Conservation (phyloP, 1,140 invertebrate genomes). For the Trissolcus basalis region DNA sequence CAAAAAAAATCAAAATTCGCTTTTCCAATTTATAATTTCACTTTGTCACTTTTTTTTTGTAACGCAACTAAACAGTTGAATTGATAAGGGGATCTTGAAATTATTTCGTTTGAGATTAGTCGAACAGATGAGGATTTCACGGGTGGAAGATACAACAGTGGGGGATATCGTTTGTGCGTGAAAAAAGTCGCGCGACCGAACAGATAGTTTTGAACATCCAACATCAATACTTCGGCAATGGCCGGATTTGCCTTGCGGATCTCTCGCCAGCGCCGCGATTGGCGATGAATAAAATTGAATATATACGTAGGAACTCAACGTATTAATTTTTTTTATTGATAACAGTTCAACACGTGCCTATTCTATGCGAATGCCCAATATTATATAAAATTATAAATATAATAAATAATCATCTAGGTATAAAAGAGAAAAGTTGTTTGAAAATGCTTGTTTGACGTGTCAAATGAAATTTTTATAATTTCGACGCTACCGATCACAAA, state of each 20-base stretch:
- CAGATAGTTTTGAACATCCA: neutral
- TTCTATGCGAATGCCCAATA: slow-evolving; percentile 69
- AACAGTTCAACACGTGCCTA: slow-evolving; percentile 69
- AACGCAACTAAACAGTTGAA: too few relatives aligned
- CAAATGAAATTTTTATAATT: neutral
- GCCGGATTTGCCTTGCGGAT: slow-evolving; percentile 7
- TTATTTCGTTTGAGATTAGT: too few relatives aligned
- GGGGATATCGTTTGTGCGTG: slow-evolving; percentile 14
- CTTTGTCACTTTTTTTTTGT: neutral
- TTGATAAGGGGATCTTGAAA: too few relatives aligned
- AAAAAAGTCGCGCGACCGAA: slow-evolving; percentile 9
- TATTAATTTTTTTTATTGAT: slow-evolving; percentile 64
- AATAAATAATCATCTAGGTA: slow-evolving; percentile 67
- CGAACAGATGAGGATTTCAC: too few relatives aligned
- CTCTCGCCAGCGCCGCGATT: slow-evolving; percentile 23
- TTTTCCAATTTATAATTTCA: neutral
- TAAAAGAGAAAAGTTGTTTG: slow-evolving; percentile 53
- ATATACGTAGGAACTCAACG: slow-evolving; percentile 69
- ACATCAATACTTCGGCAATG: neutral
- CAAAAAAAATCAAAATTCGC: slow-evolving; percentile 4
- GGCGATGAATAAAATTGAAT: slow-evolving; percentile 61
- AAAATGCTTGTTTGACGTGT: slow-evolving; percentile 17
- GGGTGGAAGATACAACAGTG: neutral
- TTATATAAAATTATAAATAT: slow-evolving; percentile 72
- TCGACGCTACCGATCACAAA: too few relatives aligned